phyloP scores from a whole-genome alignment of 2,888 invertebrate species.

The Latrodectus hesperus region DNA sequence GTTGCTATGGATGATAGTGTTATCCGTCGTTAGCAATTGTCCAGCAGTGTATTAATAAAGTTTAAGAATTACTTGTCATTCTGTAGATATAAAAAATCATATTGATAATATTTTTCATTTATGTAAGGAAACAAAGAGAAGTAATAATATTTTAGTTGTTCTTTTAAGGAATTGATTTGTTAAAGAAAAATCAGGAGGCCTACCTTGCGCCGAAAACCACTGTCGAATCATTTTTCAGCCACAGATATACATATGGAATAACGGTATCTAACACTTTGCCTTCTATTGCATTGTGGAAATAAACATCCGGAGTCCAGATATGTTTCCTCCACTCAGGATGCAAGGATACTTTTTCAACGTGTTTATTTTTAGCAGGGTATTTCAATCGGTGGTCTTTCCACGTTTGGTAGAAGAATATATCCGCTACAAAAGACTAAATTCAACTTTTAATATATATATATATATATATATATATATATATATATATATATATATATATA shows the following conservation, averaged over 20 bases:
- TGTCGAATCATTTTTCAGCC: constrained; percentile 63
- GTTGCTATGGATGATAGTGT: no score
- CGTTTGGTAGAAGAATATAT: constrained; percentile 67
- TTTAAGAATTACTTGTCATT: no score
- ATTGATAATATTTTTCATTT: no score
- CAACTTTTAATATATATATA: no score
- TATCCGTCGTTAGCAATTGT: no score
- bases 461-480: no score
- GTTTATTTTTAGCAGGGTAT: constrained; percentile 35
- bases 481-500: no score
- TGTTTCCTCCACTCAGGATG: constrained; percentile 65
- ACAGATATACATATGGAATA: constrained; percentile 66
- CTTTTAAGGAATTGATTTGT: background rate
- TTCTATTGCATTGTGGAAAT: constrained; percentile 69
- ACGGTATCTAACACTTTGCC: constrained; percentile 63
- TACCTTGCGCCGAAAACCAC: constrained; percentile 69
- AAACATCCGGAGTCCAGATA: constrained; percentile 70
- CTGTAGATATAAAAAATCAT: no score
- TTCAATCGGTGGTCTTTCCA: constrained; percentile 64
- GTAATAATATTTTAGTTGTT: no score
- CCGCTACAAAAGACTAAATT: constrained; percentile 66
- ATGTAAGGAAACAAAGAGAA: no score
- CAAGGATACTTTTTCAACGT: constrained; percentile 52
- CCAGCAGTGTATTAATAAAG: no score
- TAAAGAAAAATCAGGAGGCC: background rate